Evolutionary conservation across 2,888 invertebrate species (phyloP), one percentile per base, ranked within the genome.

Genomic region (Lepeophtheirus nordmannii): DNA sequence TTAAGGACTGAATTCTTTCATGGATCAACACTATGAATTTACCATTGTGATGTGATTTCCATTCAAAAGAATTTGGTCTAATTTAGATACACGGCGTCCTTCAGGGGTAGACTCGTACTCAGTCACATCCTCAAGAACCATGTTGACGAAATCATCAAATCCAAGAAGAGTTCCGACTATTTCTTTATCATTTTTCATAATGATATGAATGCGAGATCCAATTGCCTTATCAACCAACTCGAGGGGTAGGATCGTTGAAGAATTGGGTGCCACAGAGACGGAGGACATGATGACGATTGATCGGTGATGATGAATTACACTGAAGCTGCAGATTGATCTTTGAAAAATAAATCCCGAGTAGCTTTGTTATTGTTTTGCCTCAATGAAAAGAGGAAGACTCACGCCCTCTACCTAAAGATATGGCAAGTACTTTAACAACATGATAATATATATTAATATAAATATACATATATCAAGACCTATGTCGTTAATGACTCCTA

Each of bases 151-250:
- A 76, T 96, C 96, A 76, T 97, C 97, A 76, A 97, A 97, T 10
- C 97, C 98, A 70, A 93, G 81, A 62, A 99, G 77, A 0, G 96
- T 97, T 69, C 98, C 98, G 12, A 97, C 96, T 76, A 99, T 93
- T 82, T 98, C 98, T 78, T 96, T 97, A 75, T 99, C 98, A 76
- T 94, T 96, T 78, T 98, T 99, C 98, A 99, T 98, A 69, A 99
- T 94, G 37, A 99, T 97, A 76, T 99, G 98, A 73, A 99, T 97
- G 69, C 93, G 81, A 0, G 97, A 97, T 41, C 98, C 98, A 74
- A 99, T 98, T 76, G 98, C 99, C 80, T 99, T 99, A 76, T 99
- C 87, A 0, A 98, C 97, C 69, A 98, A 77, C 76, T 98, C 89
- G 1, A 96, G 53, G 1, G 60, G 60, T 17, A 60, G 23, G 30